A percentile compares a stretch with the other conserved stretches of the same genome.
Conservation (phyloP, 2,888 invertebrate genomes). For the Onchidella celtica region DNA sequence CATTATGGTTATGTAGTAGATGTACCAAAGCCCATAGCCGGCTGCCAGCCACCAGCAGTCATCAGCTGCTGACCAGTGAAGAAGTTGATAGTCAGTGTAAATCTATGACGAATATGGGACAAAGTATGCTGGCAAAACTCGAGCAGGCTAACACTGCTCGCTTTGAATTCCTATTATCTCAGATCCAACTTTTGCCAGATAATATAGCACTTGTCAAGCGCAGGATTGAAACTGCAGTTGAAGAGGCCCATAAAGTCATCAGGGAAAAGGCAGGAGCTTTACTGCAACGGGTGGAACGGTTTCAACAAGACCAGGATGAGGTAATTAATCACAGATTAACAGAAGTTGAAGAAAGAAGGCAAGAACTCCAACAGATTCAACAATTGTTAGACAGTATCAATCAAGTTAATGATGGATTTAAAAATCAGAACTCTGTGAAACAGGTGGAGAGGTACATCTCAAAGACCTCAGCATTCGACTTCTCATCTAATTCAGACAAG, state of each 20-base stretch:
- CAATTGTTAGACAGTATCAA: constrained; percentile 23
- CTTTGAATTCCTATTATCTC: constrained; percentile 29
- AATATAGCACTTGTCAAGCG: constrained; percentile 12
- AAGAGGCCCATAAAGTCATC: constrained; percentile 41
- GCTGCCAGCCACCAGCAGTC: constrained; percentile 50
- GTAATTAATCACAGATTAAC: constrained; percentile 13
- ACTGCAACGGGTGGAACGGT: constrained; percentile 30
- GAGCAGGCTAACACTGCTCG: constrained; percentile 34
- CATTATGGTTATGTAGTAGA: constrained; percentile 53
- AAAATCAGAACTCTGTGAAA: constrained; percentile 39
- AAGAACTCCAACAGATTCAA: constrained; percentile 19
- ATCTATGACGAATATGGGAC: constrained; percentile 37
- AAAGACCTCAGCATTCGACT: constrained; percentile 7
- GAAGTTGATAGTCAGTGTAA: constrained; percentile 47
- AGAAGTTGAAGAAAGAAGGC: constrained; percentile 15
- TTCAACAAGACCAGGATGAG: constrained; percentile 33
- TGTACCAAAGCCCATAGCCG: constrained; percentile 52
- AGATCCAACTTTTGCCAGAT: constrained; percentile 43
- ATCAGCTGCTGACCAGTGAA: constrained; percentile 32
- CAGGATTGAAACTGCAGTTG: constrained; percentile 41
- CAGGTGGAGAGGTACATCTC: constrained; percentile 17
- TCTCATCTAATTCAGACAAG: background rate
- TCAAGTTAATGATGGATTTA: constrained; percentile 39
- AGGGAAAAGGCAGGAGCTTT: constrained; percentile 36
- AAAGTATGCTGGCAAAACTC: constrained; percentile 30